phyloP scores from a whole-genome alignment of 2,113 vertebrate genomes.

The Marmota monax region DNA sequence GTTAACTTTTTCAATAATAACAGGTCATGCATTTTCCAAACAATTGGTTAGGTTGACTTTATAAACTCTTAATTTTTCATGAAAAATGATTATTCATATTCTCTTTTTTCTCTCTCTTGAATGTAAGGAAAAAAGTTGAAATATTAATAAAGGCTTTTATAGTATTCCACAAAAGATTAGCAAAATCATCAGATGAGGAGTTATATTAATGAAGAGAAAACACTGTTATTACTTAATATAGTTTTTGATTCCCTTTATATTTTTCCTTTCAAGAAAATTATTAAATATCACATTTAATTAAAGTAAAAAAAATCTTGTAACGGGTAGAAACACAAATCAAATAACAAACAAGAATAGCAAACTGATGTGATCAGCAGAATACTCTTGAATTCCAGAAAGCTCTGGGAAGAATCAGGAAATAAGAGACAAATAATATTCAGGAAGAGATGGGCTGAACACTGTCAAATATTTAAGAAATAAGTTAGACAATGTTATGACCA shows the following conservation, averaged over 20 bases:
- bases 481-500: neutral
- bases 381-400: neutral
- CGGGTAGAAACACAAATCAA: neutral
- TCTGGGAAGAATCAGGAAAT: neutral
- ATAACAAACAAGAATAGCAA: neutral
- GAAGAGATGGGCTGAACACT: neutral
- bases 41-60: neutral
- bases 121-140: neutral
- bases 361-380: slow-evolving; percentile 30
- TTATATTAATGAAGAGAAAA: slow-evolving; percentile 37
- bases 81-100: neutral
- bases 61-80: slow-evolving; percentile 18
- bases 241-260: slow-evolving; percentile 35
- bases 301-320: neutral
- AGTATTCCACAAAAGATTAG: neutral
- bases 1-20: neutral
- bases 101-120: neutral
- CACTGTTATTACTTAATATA: neutral
- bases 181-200: neutral
- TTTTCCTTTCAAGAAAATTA: slow-evolving; percentile 34
- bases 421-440: neutral
- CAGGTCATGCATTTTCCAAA: neutral
- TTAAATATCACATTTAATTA: neutral
- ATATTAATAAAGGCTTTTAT: neutral
- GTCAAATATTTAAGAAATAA: slow-evolving; percentile 57